Percentiles rank a stretch among this genome's conserved stretches.
Evolutionary conservation across 2,888 invertebrate genomes (phyloP).

Genomic region (Agelastica alni): DNA sequence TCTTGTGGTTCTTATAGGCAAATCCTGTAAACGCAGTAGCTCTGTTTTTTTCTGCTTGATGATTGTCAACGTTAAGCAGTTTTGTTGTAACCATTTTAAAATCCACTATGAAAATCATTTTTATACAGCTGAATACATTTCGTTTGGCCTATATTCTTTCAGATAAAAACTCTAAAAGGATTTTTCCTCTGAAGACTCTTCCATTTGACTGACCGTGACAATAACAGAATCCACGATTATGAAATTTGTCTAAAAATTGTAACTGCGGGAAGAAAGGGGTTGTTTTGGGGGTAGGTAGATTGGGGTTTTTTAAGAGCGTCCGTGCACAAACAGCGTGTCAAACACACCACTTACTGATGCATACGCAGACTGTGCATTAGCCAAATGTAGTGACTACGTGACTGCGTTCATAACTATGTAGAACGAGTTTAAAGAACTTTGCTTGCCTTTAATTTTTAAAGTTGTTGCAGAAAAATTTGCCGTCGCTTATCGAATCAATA

Average conservation of each 20-base stretch:
- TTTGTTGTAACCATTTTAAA: no score
- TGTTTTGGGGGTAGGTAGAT: constrained; percentile 9
- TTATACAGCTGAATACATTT: no score
- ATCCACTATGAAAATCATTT: no score
- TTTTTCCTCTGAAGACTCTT: constrained; percentile 4
- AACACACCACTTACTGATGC: constrained; percentile 56
- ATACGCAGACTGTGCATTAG: constrained; percentile 55
- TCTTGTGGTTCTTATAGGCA: no score
- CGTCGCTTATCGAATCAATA: no score
- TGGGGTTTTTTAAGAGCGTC: constrained; percentile 32
- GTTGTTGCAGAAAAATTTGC: neutral
- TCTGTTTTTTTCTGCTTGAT: no score
- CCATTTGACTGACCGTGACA: constrained; percentile 16
- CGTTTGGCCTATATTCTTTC: no score
- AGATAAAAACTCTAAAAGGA: neutral
- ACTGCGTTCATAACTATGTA: constrained; percentile 32
- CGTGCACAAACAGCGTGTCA: constrained; percentile 53
- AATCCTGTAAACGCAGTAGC: no score
- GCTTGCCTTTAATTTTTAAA: constrained; percentile 14
- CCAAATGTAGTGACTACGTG: constrained; percentile 50
- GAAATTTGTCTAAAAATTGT: constrained; percentile 37
- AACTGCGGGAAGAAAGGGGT: constrained; percentile 23
- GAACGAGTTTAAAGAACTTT: constrained; percentile 2
- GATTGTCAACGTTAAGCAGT: no score
- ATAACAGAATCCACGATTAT: constrained; percentile 17